Percentiles rank a stretch among this genome's conserved stretches.
These are phyloP conservation scores for Cheilosia scutellata DNA, from an alignment of 2,888 invertebrate genomes.

Conservation along the genomic window DNA sequence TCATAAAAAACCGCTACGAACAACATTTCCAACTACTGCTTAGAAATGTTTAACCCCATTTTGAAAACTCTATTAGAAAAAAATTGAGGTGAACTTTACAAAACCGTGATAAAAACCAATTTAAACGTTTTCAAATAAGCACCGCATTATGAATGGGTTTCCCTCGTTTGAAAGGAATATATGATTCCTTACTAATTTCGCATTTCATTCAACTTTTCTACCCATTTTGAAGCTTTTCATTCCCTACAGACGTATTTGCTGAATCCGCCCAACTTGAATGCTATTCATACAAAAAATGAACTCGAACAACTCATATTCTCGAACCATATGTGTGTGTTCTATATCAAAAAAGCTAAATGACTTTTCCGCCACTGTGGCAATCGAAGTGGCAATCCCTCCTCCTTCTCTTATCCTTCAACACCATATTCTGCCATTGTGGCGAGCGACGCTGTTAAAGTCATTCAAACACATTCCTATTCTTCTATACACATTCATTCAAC, in stretches of 20 bases:
- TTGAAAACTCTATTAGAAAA: no score
- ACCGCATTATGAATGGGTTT: no score
- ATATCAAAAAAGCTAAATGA: constrained; percentile 11
- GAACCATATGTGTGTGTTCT: neutral
- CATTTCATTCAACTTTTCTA: neutral
- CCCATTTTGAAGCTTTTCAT: constrained; percentile 1
- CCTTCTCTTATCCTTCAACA: neutral
- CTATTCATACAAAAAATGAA: neutral
- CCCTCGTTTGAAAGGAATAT: neutral
- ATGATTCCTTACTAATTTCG: neutral
- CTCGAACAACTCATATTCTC: neutral
- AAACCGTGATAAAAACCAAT: no score
- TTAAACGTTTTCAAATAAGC: no score
- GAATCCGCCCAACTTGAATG: neutral
- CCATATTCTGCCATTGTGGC: neutral
- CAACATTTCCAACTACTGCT: no score
- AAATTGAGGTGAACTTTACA: no score
- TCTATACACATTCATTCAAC: constrained; percentile 21
- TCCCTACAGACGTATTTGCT: neutral
- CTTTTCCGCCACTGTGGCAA: constrained; percentile 5
- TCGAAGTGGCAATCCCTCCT: neutral
- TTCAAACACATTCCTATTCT: constrained; percentile 3
- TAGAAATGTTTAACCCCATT: no score
- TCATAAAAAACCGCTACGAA: no score
- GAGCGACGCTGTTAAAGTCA: neutral